Percentiles rank a stretch among this genome's conserved stretches.
These are phyloP conservation scores for Channa argus DNA, from an alignment of 2,113 vertebrate genomes.

Conservation along the genomic window DNA sequence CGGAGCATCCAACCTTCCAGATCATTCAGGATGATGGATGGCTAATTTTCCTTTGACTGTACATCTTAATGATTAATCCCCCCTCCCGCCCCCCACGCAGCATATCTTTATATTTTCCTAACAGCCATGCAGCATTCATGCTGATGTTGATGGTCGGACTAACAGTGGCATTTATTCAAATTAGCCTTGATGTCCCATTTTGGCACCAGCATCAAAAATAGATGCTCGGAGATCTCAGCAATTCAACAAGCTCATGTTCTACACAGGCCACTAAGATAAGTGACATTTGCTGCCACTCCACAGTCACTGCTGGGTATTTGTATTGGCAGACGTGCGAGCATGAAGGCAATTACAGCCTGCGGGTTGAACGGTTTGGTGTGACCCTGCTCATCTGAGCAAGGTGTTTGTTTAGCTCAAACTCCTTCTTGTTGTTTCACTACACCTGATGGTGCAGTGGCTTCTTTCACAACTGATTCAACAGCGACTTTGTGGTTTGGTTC, in stretches of 20 bases:
- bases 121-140: conserved; percentile 43
- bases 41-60: conserved; percentile 58
- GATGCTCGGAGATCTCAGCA: conserved; percentile 20
- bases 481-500: background rate
- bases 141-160: conserved; percentile 58
- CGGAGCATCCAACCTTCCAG: conserved; percentile 47
- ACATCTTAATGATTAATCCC: conserved; percentile 54
- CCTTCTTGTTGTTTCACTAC: conserved; percentile 13
- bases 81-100: too few relatives aligned
- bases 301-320: conserved; percentile 58
- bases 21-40: conserved; percentile 58
- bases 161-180: conserved; percentile 64
- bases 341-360: conserved; percentile 68
- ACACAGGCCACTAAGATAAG: conserved; percentile 37
- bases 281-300: conserved; percentile 41
- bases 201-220: conserved; percentile 38
- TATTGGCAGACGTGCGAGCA: conserved; percentile 54
- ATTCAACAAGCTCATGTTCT: conserved; percentile 8
- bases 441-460: background rate
- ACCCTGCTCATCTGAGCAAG: conserved; percentile 56
- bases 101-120: conserved; percentile 51
- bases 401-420: conserved; percentile 64
- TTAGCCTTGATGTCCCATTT: conserved; percentile 57
- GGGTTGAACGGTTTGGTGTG: conserved; percentile 43
- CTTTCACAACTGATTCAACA: background rate